These are phyloP conservation scores for Coleophora flavipennella DNA, from an alignment of 2,888 invertebrate species.

Conservation along the genomic window DNA sequence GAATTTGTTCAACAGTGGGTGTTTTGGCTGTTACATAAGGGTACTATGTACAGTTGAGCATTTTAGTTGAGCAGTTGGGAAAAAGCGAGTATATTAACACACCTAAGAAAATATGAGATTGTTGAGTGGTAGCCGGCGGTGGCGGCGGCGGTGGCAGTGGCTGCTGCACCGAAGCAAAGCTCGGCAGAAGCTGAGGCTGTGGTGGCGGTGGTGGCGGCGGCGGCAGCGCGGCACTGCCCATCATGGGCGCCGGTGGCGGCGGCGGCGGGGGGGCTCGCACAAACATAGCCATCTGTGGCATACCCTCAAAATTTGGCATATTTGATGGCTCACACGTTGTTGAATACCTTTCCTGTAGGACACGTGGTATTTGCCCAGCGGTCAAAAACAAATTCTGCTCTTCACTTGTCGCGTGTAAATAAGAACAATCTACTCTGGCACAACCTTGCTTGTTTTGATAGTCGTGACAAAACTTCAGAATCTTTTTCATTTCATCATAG, in stretches of 20 bases:
- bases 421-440: constrained; percentile 40
- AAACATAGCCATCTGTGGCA: constrained; percentile 25
- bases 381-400: constrained; percentile 42
- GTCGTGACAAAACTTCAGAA: constrained; percentile 53
- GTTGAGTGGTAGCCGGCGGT: constrained; percentile 12
- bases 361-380: constrained; percentile 39
- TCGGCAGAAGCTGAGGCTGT: constrained; percentile 21
- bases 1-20: too few species aligned
- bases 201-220: constrained; percentile 19
- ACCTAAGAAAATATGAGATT: constrained; percentile 3
- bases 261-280: constrained; percentile 22
- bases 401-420: constrained; percentile 44
- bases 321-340: constrained; percentile 22
- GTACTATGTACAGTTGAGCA: neutral
- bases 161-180: constrained; percentile 20
- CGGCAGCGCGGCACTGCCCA: constrained; percentile 15
- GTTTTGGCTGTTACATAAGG: constrained; percentile 25
- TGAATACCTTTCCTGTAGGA: constrained; percentile 40
- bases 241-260: constrained; percentile 23
- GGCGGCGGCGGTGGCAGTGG: constrained; percentile 18
- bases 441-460: constrained; percentile 51
- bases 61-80: constrained; percentile 7
- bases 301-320: constrained; percentile 17
- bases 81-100: constrained; percentile 11
- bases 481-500: constrained; percentile 44